Base-by-base conservation (phyloP, 2,888 invertebrate genomes). In the Saturnia pavonia region DNA sequence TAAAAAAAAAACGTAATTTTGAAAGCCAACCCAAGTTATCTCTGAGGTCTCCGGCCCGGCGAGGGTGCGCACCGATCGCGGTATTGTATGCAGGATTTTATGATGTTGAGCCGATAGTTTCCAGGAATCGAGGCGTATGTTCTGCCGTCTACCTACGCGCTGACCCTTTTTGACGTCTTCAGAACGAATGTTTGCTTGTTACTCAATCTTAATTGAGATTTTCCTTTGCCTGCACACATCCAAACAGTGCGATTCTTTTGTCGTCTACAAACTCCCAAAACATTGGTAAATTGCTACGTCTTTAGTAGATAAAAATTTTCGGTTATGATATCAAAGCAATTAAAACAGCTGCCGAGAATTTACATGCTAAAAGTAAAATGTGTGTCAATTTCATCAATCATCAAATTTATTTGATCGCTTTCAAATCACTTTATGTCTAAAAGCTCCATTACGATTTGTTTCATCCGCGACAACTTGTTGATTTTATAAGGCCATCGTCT, bases 61-160 rank as follows among this genome's bases (percentile, higher is more conserved):
- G 70, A 60, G 76, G 76, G 76, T 77, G 75, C 74, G 78, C 78
- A 82, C 78, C 78, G 78, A 6, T 6, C 34, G 82, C 78, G 78
- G 82, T 85, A 86, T 89, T 88, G 87, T 88, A 87, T 85, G 84
- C 85, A 76, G 76, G 87, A 88, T 89, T 89, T 88, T 88, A 89
- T 84, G 87, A 84, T 82, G 77, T 60, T 74, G 67, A 70, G 70
- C 72, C 72, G 72, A 69, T 69, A 76, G 79, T 75, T 91, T 91
- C 91, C 88, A 78, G 85, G 91, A 91, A 91, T 73, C 76, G 78
- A 74, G 76, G 74, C 77, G 80, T 74, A 77, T 76, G 75, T 75
- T 76, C 78, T 72, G 76, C 76, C 74, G 74, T 74, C 84, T 88
- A 86, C 87, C 87, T 87, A 86, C 84, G 77, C 79, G 78, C 81